Conservation (phyloP, 1,140 invertebrate species). For the Ridgeia piscesae region DNA sequence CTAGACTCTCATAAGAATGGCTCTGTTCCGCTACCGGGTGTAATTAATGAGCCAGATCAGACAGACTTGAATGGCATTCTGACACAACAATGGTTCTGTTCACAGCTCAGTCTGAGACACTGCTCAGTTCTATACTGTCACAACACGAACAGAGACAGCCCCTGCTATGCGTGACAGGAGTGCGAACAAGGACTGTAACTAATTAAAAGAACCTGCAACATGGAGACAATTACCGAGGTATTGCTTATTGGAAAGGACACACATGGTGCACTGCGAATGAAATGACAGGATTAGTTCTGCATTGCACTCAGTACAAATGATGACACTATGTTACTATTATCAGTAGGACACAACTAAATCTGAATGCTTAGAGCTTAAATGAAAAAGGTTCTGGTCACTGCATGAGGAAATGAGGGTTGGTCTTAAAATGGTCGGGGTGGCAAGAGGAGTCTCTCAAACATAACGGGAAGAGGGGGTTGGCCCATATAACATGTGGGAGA, state of each 20-base stretch:
- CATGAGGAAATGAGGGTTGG: neutral
- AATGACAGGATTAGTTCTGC: neutral
- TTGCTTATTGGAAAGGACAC: neutral
- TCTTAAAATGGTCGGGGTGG: no score
- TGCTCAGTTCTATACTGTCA: neutral
- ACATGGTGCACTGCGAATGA: neutral
- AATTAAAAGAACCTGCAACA: no score
- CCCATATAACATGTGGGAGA: no score
- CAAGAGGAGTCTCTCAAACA: no score
- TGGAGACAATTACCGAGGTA: neutral
- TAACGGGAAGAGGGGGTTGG: no score
- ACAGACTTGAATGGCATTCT: neutral
- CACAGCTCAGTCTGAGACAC: neutral
- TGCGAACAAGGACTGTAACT: neutral
- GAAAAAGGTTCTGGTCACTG: neutral
- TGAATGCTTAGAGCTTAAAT: neutral
- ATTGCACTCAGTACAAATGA: neutral
- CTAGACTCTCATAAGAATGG: neutral
- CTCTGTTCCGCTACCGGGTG: neutral
- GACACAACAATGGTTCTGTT: neutral
- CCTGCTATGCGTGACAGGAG: neutral
- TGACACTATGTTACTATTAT: neutral
- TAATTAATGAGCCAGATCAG: neutral
- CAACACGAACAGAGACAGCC: neutral
- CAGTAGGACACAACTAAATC: neutral